Conservation (phyloP, 2,797 vertebrate species). For the Diplodus sargus region DNA sequence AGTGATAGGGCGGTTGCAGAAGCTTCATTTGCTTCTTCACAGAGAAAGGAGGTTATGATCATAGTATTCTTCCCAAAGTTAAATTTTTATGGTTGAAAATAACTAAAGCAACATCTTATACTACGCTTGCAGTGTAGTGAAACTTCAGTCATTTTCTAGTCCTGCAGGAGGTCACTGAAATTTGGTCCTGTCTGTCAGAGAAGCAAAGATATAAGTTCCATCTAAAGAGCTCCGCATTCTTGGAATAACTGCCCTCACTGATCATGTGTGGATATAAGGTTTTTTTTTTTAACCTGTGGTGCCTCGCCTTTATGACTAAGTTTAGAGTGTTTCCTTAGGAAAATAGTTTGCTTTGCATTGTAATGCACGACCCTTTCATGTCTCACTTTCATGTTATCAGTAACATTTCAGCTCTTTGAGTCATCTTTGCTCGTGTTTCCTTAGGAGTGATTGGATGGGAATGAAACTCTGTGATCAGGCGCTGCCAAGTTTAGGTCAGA, state of each 20-base stretch:
- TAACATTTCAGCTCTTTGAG: conserved; percentile 38
- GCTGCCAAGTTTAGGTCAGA: background rate
- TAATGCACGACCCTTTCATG: conserved; percentile 45
- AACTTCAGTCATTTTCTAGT: background rate
- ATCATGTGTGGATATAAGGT: conserved; percentile 53
- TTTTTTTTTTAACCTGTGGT: conserved; percentile 14
- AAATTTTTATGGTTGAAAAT: background rate
- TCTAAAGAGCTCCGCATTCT: conserved; percentile 2
- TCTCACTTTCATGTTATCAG: conserved; percentile 47
- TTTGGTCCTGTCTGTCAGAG: background rate
- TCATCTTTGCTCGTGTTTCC: conserved; percentile 25
- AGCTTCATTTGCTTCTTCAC: background rate
- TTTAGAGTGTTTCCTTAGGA: conserved; percentile 25
- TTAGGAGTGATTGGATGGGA: conserved; percentile 31
- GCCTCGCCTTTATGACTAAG: conserved; percentile 54
- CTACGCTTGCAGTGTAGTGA: background rate
- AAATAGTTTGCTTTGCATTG: conserved; percentile 27
- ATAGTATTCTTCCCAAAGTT: too few relatives aligned
- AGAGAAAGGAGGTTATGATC: background rate
- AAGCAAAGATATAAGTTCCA: background rate
- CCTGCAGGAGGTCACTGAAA: background rate
- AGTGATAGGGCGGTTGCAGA: background rate
- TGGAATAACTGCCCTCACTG: conserved; percentile 41
- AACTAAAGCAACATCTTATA: background rate
- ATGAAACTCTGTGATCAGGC: conserved; percentile 56